Base-by-base conservation (phyloP, 2,113 vertebrate species). In the Nematolebias whitei region DNA sequence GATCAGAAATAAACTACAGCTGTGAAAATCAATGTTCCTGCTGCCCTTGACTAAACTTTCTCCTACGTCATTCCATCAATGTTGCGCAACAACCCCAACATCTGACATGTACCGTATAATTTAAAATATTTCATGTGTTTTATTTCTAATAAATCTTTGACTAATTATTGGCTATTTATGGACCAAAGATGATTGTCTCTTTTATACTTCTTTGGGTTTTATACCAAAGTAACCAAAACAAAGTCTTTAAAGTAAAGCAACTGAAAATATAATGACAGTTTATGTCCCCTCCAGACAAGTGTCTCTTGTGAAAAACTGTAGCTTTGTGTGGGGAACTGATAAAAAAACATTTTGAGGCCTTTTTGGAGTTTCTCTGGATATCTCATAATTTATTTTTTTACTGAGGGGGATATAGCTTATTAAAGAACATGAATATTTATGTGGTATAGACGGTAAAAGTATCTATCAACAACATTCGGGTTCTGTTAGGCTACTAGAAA, bases 341-440 rank as follows among this genome's bases (percentile, higher is more conserved):
- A 81, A 64, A 87, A 89, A 89, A 88, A 86, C 73, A 89, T 83
- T 86, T 85, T 74, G 63, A 83, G 85, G 83, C 85, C 72, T 58
- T 77, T 85, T 84, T 65, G 68, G 35, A 85, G 86, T 81, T 79
- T 86, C 20, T 81, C 70, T 73, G 54, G 71, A 84, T 88, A 86
- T 88, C 87, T 87, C 79, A 65, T 84, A 81, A 86, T 87, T 88
- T 88, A 61, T 55, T 79, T 70, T 13, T 54, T 72, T 61, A 78
- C 87, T 88, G 20, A 61, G 71, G 78, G 89, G 82, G 40, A 49
- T 83, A 82, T 85, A 87, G 19, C 84, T 90, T 82, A 88, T 88
- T 88, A 79, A 84, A 20, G 65, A 14, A 26, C 58, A 84, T 87
- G 79, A 88, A 87, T 91, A 88, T 88, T 82, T 78, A 90, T 87